Evolutionary conservation across 2,888 invertebrate species (phyloP), one percentile per base, ranked within the genome.

Genomic region (Drosophila mettleri): DNA sequence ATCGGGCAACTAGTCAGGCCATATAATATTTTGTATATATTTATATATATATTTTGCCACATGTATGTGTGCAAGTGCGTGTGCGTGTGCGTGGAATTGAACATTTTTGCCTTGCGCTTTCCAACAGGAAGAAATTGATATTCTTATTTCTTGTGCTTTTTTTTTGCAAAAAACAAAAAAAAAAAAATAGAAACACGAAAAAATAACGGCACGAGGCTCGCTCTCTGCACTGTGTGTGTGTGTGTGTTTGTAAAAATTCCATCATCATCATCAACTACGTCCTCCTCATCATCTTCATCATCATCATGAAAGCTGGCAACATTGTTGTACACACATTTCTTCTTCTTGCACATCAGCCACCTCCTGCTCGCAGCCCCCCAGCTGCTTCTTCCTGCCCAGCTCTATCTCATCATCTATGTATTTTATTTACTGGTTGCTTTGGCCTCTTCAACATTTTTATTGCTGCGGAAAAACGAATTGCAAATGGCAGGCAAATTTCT

Each of bases 281-380:
- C n/a, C n/a, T n/a, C n/a, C n/a, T n/a, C 88, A 87, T 74, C 83
- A 86, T 75, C 78, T 68, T 80, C 74, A 68, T 81, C 53, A 54
- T 65, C 74, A 74, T 73, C 75, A 57, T 73, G 69, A 64, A 64
- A 57, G 68, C 49, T 77, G 62, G 69, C 62, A 55, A 78, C 74
- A 88, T 74, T 83, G 84, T 78, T 76, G 88, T 85, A 89, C 83
- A 88, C 81, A 89, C 66, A 85, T 89, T 89, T 88, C 69, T 80
- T 62, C 68, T 60, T 52, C 74, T 76, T 58, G 43, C 34, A 57
- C 34, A 51, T 12, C 51, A 51, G 48, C 59, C 46, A 29, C 18
- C 38, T 43, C 43, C 24, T 14, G 16, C 43, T 5, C 51, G 24
- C 9, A 20, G 24, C 9, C 16, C 53, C 14, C 29, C 38, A 27